These are phyloP conservation scores for Drosophila repletoides DNA, from an alignment of 1,140 invertebrate species.

Conservation along the genomic window DNA sequence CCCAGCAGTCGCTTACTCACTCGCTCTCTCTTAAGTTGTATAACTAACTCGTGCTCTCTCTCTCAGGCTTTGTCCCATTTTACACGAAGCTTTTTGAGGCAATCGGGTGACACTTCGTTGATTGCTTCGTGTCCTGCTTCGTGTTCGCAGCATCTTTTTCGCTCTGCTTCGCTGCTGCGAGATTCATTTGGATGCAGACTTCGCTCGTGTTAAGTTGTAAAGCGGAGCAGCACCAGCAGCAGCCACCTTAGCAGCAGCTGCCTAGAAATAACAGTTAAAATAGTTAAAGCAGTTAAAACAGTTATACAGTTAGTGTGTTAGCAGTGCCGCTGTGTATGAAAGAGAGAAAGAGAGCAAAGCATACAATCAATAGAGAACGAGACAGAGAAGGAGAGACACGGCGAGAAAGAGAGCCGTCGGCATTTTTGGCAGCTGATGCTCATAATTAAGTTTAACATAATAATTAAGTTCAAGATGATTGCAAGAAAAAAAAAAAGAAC, in stretches of 20 bases:
- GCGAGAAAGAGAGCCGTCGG: conserved; percentile 49
- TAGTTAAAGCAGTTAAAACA: conserved; percentile 37
- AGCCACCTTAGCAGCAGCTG: too few relatives aligned
- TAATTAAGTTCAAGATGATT: neutral
- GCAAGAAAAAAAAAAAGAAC: conserved; percentile 22
- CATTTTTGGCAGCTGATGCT: conserved; percentile 34
- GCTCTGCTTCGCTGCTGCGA: conserved; percentile 20
- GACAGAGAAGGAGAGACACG: neutral
- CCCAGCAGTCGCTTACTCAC: conserved; percentile 3
- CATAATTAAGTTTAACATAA: conserved; percentile 39
- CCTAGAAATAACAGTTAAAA: too few relatives aligned
- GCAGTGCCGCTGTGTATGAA: conserved; percentile 20
- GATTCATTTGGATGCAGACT: conserved; percentile 81
- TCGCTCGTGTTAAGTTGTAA: conserved; percentile 76
- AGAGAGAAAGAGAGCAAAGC: conserved; percentile 28
- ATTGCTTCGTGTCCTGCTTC: conserved; percentile 7
- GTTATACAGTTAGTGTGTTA: conserved; percentile 41
- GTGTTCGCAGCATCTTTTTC: conserved; percentile 70
- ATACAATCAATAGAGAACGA: conserved; percentile 34
- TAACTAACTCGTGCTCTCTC: neutral
- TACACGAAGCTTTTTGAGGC: conserved; percentile 22
- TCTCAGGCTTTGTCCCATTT: conserved; percentile 21
- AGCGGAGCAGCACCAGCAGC: conserved; percentile 6
- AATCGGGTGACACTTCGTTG: neutral
- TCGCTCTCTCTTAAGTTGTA: neutral